Conservation (phyloP, 2,113 vertebrate genomes). For the Chrysochloris asiatica region DNA sequence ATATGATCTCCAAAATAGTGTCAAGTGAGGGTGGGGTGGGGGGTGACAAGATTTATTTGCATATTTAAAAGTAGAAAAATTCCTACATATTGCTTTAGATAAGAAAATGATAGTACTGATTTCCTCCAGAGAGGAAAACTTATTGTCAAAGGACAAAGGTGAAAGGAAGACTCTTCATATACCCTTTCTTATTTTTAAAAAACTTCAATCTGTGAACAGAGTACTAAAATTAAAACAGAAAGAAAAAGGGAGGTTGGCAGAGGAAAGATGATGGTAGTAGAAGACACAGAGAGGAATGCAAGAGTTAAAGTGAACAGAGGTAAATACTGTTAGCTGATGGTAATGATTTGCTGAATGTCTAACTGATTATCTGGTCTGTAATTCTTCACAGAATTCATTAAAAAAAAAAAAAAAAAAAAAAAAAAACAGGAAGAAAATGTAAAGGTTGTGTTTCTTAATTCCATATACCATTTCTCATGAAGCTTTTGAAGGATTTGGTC, state of each 20-base stretch:
- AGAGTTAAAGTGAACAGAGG: no score
- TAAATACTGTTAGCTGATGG: no score
- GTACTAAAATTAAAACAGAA: no score
- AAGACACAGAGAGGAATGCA: no score
- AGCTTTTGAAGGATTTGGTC: neutral
- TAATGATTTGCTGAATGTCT: no score
- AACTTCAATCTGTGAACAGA: no score
- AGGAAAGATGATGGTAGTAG: no score
- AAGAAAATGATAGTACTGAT: neutral
- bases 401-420: no score
- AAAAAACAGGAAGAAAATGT: neutral
- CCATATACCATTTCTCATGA: neutral
- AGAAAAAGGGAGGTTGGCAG: no score
- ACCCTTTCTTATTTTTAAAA: neutral
- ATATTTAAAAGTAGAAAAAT: constrained; percentile 27
- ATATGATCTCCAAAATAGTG: neutral
- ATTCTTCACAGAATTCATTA: no score
- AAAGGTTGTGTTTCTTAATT: neutral
- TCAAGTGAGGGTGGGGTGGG: neutral
- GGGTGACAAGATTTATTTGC: neutral
- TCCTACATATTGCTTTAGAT: neutral
- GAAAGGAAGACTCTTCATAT: neutral
- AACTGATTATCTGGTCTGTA: no score
- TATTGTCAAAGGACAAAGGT: neutral
- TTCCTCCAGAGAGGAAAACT: neutral